phyloP scores from a whole-genome alignment of 2,888 invertebrate genomes.

The Drosophila affinis region DNA sequence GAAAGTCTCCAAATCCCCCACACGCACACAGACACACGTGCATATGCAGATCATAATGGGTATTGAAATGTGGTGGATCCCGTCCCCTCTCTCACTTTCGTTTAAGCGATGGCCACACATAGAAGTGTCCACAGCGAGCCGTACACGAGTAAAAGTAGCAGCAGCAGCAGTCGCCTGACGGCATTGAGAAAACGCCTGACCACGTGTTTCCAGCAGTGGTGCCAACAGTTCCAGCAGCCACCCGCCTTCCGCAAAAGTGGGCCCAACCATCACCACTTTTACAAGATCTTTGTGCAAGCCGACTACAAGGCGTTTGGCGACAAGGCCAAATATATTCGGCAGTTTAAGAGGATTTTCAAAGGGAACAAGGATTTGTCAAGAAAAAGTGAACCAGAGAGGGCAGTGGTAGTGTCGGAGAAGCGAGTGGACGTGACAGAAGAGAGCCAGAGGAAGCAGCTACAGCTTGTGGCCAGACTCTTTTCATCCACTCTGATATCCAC shows the following conservation, averaged over 20 bases:
- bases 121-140: slow-evolving; percentile 79
- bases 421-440: slow-evolving; percentile 3
- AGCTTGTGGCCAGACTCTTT: slow-evolving; percentile 70
- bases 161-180: slow-evolving; percentile 49
- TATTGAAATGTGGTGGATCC: background rate
- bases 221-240: slow-evolving; percentile 47
- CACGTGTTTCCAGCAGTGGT: slow-evolving; percentile 79
- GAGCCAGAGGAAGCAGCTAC: slow-evolving; percentile 47
- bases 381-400: slow-evolving; percentile 9
- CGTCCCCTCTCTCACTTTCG: slow-evolving; percentile 54
- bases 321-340: slow-evolving; percentile 48
- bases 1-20: background rate
- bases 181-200: slow-evolving; percentile 68
- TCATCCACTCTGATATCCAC: slow-evolving; percentile 70
- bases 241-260: slow-evolving; percentile 19
- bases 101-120: slow-evolving; percentile 72
- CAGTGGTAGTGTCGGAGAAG: slow-evolving; percentile 5
- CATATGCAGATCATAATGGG: background rate
- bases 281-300: slow-evolving; percentile 39
- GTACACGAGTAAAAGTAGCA: slow-evolving; percentile 56
- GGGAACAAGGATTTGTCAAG: slow-evolving; percentile 14
- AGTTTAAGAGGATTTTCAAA: slow-evolving; percentile 56
- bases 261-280: slow-evolving; percentile 31
- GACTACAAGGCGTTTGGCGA: slow-evolving; percentile 40
- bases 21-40: background rate